A percentile compares a stretch with the other conserved stretches of the same genome.
phyloP scores from a whole-genome alignment of 2,113 vertebrate genomes.

The Leiothrix lutea region DNA sequence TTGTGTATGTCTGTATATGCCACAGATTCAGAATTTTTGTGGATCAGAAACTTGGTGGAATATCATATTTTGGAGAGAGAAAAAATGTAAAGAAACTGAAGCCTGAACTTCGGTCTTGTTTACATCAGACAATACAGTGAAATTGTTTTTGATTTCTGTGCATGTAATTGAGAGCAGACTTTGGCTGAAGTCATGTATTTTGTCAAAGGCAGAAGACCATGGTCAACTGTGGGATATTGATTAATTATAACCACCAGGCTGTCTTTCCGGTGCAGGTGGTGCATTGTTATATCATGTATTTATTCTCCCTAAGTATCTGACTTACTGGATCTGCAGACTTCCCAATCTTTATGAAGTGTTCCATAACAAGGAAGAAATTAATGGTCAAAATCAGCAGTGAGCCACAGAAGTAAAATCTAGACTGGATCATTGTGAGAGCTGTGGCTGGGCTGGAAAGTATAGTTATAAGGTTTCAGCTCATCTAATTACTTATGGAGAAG shows the following conservation, averaged over 20 bases:
- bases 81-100: background rate
- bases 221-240: background rate
- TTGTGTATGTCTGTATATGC: background rate
- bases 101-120: background rate
- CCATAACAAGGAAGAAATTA: constrained; percentile 6
- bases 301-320: background rate
- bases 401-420: background rate
- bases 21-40: background rate
- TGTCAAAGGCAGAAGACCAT: constrained; percentile 11
- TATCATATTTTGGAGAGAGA: background rate
- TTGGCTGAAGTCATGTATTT: background rate
- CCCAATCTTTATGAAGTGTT: background rate
- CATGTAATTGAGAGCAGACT: background rate
- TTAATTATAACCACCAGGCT: constrained; percentile 17
- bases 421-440: background rate
- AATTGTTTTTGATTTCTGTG: background rate
- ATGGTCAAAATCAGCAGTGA: background rate
- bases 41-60: background rate
- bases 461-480: background rate
- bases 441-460: background rate
- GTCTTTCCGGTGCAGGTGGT: constrained; percentile 55
- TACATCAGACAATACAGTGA: background rate
- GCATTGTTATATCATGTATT: background rate
- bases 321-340: background rate
- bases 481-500: background rate